phyloP scores from a whole-genome alignment of 2,888 invertebrate genomes.

The Zaprionus obscuricornis region DNA sequence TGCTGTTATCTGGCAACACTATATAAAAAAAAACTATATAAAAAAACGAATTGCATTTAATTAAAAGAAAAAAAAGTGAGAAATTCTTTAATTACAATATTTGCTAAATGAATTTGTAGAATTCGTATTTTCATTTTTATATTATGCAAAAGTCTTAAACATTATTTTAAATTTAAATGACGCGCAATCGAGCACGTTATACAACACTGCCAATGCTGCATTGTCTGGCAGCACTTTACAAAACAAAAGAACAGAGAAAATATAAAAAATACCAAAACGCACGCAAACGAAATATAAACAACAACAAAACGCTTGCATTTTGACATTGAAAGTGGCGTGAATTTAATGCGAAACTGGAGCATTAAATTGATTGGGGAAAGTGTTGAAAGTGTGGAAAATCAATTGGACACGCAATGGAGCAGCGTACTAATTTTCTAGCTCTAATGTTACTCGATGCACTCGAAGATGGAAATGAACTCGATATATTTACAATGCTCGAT shows the following conservation, averaged over 20 bases:
- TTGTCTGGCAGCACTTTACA: constrained; percentile 2
- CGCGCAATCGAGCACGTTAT: neutral
- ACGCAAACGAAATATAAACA: constrained; percentile 42
- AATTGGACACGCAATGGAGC: constrained; percentile 66
- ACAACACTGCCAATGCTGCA: constrained; percentile 7
- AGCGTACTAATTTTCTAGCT: constrained; percentile 80
- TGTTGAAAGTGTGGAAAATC: constrained; percentile 52
- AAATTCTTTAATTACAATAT: too few relatives aligned
- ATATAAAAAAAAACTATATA: neutral
- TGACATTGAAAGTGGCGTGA: constrained; percentile 55
- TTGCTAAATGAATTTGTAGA: too few relatives aligned
- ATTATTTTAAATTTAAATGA: too few relatives aligned
- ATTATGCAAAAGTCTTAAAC: too few relatives aligned
- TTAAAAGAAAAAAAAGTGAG: too few relatives aligned
- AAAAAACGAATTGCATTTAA: neutral
- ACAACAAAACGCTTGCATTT: constrained; percentile 51
- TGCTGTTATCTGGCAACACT: constrained; percentile 8
- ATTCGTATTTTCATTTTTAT: too few relatives aligned
- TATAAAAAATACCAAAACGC: constrained; percentile 23
- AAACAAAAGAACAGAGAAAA: too few relatives aligned
- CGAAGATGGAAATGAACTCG: constrained; percentile 81
- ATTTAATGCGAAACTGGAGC: constrained; percentile 45
- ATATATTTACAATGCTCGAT: constrained; percentile 75
- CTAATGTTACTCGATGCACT: constrained; percentile 81
- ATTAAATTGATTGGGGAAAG: constrained; percentile 37